phyloP scores from a whole-genome alignment of 1,140 invertebrate species.

The Hesperophylax magnus region DNA sequence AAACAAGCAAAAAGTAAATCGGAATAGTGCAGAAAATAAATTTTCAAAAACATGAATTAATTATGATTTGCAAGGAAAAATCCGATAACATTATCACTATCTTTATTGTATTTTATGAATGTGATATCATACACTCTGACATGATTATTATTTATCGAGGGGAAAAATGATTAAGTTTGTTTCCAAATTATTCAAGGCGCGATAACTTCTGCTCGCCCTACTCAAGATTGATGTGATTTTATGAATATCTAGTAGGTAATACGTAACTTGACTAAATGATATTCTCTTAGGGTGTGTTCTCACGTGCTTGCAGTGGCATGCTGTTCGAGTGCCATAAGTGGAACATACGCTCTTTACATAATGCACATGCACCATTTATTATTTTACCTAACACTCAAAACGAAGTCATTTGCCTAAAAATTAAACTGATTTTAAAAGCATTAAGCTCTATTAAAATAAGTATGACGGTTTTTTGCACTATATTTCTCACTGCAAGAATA shows the following conservation, averaged over 20 bases:
- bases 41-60: neutral
- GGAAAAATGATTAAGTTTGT: neutral
- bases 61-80: conserved; percentile 21
- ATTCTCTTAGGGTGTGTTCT: neutral
- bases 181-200: neutral
- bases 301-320: too few relatives aligned
- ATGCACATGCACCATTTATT: too few relatives aligned
- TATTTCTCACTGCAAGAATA: too few relatives aligned
- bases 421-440: too few relatives aligned
- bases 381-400: too few relatives aligned
- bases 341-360: too few relatives aligned
- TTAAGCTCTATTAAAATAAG: too few relatives aligned
- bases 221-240: neutral
- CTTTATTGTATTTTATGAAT: too few relatives aligned
- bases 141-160: conserved; percentile 12
- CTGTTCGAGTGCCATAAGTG: too few relatives aligned
- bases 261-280: conserved; percentile 20
- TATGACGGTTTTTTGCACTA: too few relatives aligned
- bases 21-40: neutral
- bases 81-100: neutral
- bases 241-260: conserved; percentile 6
- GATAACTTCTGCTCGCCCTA: neutral
- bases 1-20: neutral
- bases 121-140: neutral
- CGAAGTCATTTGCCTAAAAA: too few relatives aligned